Evolutionary conservation across 2,113 vertebrate species (phyloP), one percentile per base, ranked within the genome.

Genomic region (Cyprinus carpio): DNA sequence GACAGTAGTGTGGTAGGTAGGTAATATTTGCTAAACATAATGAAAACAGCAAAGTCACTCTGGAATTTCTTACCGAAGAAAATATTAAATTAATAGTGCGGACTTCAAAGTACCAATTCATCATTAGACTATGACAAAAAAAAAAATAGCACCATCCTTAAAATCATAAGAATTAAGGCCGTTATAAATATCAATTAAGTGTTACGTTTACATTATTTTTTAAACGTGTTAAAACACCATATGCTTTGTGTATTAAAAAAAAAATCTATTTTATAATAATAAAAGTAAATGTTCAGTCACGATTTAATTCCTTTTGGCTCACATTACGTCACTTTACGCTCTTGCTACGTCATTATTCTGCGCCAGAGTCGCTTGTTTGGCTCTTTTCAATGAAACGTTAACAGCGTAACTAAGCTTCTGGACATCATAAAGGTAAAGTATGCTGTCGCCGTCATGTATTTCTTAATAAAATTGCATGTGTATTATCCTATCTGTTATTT

Each of bases 351-450:
- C 81, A 84, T 5, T 49, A 12, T 25, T 20, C 2, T 60, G 87
- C 79, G 87, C 4, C 87, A n/a, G 6, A 23, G 12, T 49, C 27
- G 29, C 20, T 16, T 64, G n/a, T n/a, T n/a, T 58, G 37, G 0
- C 27, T 37, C 23, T 34, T 40, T 75, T 81, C 81, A 86, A 75
- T 84, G 76, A 86, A 72, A 62, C 87, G 46, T 12, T 84, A n/a
- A 25, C n/a, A 13, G 0, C 11, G 65, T 29, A 60, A 62, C 31
- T 37, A 40, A 23, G 18, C 10, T 34, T 56, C 3, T 64, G 23
- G 20, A 27, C 56, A 6, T 54, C 34, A 27, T 27, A 40, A 86
- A 88, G 85, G 87, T 85, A 85, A 23, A 34, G n/a, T 15, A 71
- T 54, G 4, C 29, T 0, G 3, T 15, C 20, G 10, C n/a, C 1